These are phyloP conservation scores for Rhadina sibilatrix DNA, from an alignment of 2,113 vertebrate genomes.

Conservation along the genomic window DNA sequence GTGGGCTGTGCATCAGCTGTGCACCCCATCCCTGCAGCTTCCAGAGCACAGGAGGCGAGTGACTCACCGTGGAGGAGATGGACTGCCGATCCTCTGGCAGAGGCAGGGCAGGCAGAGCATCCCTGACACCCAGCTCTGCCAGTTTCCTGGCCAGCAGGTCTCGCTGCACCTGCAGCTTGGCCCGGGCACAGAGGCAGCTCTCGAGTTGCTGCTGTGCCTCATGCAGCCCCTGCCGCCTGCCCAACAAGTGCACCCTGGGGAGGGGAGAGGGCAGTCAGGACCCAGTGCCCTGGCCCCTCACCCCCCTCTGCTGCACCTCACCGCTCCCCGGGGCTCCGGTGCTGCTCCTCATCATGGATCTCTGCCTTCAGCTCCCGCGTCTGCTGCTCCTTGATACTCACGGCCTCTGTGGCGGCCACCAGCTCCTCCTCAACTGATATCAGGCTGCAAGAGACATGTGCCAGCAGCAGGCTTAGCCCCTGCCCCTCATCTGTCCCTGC, in stretches of 20 bases:
- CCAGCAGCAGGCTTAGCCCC: rapidly evolving
- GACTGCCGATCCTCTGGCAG: slow-evolving; percentile 80
- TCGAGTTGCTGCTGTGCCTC: slow-evolving; percentile 83
- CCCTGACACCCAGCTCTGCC: slow-evolving; percentile 72
- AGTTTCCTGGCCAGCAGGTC: slow-evolving; percentile 81
- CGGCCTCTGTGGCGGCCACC: slow-evolving; percentile 42
- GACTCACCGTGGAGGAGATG: slow-evolving; percentile 76
- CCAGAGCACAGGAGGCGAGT: neutral
- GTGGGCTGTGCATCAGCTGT: neutral
- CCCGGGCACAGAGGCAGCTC: slow-evolving; percentile 78
- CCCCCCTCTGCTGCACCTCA: neutral
- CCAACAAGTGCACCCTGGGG: slow-evolving; percentile 85
- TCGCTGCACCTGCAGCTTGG: slow-evolving; percentile 85
- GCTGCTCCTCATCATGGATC: slow-evolving; percentile 72
- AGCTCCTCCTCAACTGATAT: slow-evolving; percentile 85
- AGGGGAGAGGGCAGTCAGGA: neutral
- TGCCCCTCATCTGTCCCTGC: neutral
- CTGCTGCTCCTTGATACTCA: slow-evolving; percentile 74
- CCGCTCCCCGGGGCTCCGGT: slow-evolving; percentile 43
- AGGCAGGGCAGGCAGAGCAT: slow-evolving; percentile 73
- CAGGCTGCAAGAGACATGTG: slow-evolving; percentile 30
- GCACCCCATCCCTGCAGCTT: rapidly evolving
- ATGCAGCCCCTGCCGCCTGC: slow-evolving; percentile 84
- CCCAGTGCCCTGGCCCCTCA: rapidly evolving
- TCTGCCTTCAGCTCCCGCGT: slow-evolving; percentile 81